A percentile compares a stretch with the other conserved stretches of the same genome.
Evolutionary conservation across 2,797 vertebrate genomes (phyloP).

Genomic region (Falco columbarius): DNA sequence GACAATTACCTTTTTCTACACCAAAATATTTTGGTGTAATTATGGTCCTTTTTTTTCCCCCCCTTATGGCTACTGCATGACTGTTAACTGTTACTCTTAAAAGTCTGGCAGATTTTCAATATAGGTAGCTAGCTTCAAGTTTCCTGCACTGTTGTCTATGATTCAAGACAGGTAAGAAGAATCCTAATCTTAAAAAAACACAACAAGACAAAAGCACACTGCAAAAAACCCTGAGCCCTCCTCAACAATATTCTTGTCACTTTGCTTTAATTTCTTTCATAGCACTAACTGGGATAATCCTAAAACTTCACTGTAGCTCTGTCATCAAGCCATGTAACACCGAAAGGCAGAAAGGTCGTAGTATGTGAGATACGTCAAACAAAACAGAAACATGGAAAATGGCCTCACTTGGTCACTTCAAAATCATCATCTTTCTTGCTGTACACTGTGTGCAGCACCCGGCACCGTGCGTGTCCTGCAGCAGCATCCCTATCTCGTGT

Average conservation of each 20-base stretch:
- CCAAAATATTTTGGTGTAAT: neutral
- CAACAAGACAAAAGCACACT: neutral
- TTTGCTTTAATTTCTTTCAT: neutral
- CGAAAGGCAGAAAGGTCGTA: neutral
- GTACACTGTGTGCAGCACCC: neutral
- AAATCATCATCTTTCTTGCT: neutral
- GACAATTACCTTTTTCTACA: neutral
- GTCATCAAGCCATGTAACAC: accelerated
- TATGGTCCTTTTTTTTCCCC: neutral
- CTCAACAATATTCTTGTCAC: neutral
- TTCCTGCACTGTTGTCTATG: neutral
- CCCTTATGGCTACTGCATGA: neutral
- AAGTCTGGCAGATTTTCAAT: neutral
- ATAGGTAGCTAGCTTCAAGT: neutral
- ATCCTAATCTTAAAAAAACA: neutral
- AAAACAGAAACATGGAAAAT: neutral
- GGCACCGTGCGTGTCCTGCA: neutral
- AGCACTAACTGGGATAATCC: neutral
- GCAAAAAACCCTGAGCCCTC: neutral
- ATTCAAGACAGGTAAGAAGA: neutral
- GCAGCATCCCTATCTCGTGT: neutral
- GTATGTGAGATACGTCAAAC: neutral
- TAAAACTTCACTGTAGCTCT: neutral
- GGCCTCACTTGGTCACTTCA: neutral
- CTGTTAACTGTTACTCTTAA: neutral